Base-by-base conservation (phyloP, 1,140 invertebrate species). In the Nebria ingens region DNA sequence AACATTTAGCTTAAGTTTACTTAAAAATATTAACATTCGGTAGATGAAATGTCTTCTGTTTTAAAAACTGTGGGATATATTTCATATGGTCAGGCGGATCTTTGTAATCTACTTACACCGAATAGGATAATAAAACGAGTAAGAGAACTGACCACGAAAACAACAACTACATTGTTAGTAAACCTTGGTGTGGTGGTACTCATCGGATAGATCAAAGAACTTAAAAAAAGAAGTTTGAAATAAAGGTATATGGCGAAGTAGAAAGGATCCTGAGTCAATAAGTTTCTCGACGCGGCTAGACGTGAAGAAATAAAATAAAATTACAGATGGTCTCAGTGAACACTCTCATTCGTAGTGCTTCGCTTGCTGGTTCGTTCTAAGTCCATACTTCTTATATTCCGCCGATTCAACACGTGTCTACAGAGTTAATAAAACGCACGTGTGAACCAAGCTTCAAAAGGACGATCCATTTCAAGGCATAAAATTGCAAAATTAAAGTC, bases 361-460 rank as follows among this genome's bases (percentile, higher is more conserved):
- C 25, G 6, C 25, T n/a, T n/a, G n/a, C n/a, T n/a, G n/a, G n/a
- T 34, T 34, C 25, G 25, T 6, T 9, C 25, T 9, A 34, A 34
- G n/a, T n/a, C n/a, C 25, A 34, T 34, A 34, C 25, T 34, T 9
- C 25, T 9, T 34, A 34, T n/a, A 34, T n/a, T 45, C 15, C 40
- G 17, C 3, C 40, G 9, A 45, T 45, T 45, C 40, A 45, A 45
- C 40, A 45, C 15, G 40, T 45, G 40, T 45, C 17, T 17, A 17
- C 40, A n/a, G n/a, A 12, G 6, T 45, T 45, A 45, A 45, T 45
- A 45, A 45, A 45, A 45, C 40, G 40, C 40, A 45, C 40, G 40
- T 45, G 40, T 45, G 40, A 45, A 45, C 15, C 15, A 6, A 17
- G 9, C 40, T 45, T 17, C 17, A 45, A 45, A 45, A 45, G 17